Evolutionary conservation across 2,797 vertebrate genomes (phyloP).

Genomic region (Mallotus villosus): DNA sequence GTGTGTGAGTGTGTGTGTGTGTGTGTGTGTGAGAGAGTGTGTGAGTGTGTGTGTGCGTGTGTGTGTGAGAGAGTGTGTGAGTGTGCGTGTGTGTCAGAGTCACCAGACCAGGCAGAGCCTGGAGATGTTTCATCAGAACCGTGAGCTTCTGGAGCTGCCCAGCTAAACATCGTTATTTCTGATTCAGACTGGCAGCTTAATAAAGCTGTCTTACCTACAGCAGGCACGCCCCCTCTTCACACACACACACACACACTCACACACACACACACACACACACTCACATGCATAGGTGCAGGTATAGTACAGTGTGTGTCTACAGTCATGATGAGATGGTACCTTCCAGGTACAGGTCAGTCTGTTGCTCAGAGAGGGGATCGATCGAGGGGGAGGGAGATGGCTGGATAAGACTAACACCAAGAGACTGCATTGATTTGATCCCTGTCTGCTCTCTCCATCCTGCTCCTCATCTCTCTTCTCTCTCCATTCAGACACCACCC

Average conservation of each 20-base stretch:
- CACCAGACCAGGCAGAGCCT: neutral
- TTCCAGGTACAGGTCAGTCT: neutral
- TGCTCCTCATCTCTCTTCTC: neutral
- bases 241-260: no score
- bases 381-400: neutral
- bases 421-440: neutral
- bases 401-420: neutral
- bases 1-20: no score
- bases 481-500: slow-evolving; percentile 1
- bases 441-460: neutral
- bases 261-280: no score
- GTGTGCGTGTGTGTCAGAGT: neutral
- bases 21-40: no score
- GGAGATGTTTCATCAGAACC: no score
- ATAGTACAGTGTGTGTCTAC: neutral
- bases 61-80: neutral
- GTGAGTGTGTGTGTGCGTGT: neutral
- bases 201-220: no score
- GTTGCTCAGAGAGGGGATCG: neutral
- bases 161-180: no score
- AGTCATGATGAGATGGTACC: neutral
- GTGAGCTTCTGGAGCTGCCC: no score
- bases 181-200: no score
- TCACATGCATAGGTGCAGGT: neutral
- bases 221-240: no score